phyloP scores from a whole-genome alignment of 2,113 vertebrate genomes.

The Cervus canadensis region DNA sequence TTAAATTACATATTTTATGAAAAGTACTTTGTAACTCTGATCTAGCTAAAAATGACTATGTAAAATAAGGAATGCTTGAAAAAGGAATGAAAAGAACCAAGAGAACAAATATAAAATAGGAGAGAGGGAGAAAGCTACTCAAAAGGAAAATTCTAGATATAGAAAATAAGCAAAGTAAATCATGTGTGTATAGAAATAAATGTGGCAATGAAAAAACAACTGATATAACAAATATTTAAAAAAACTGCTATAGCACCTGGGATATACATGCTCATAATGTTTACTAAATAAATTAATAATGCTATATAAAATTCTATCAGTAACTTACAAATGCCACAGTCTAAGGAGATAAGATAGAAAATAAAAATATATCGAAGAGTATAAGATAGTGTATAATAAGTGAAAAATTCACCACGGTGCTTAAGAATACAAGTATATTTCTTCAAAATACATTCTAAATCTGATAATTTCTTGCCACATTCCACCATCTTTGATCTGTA shows the following conservation, averaged over 20 bases:
- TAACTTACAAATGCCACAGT: not conserved
- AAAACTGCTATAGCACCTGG: not conserved
- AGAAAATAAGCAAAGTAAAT: not conserved
- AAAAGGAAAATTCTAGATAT: not conserved
- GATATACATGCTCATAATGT: not conserved
- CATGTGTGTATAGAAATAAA: not conserved
- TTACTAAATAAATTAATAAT: slow-evolving; percentile 4
- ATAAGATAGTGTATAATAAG: not conserved
- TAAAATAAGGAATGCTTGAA: not conserved
- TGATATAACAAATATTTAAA: not conserved
- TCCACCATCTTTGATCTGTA: not conserved
- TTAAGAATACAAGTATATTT: slow-evolving; percentile 21
- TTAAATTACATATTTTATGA: not conserved
- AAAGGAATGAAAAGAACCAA: not conserved
- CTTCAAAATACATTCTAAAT: not conserved
- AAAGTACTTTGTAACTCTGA: slow-evolving; percentile 7
- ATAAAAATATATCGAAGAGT: not conserved
- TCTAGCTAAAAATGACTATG: not conserved
- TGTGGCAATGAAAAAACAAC: not conserved
- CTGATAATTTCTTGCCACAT: not conserved
- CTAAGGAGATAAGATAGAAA: slow-evolving; percentile 1
- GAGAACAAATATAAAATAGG: not conserved
- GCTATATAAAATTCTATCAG: not conserved
- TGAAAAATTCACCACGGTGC: not conserved
- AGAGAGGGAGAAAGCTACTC: not conserved